Evolutionary conservation across 2,113 vertebrate species (phyloP).

Genomic region (Oreotrochilus melanogaster): DNA sequence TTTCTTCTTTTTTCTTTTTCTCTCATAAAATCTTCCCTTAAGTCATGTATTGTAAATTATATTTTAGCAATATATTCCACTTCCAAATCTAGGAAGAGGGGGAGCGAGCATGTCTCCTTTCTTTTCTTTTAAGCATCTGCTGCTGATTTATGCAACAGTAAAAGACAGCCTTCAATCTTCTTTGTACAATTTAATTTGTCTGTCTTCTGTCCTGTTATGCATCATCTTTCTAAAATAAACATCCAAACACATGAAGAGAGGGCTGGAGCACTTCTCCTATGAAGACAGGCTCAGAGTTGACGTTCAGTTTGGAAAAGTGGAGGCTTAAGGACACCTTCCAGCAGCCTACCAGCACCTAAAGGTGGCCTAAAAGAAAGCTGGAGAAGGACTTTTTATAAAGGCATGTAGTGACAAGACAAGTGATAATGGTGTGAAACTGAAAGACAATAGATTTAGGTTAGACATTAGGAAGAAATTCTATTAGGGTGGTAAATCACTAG

Average conservation of each 20-base stretch:
- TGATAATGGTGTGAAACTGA: no score
- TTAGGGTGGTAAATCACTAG: no score
- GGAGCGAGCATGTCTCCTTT: neutral
- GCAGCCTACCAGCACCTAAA: no score
- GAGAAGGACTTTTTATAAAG: no score
- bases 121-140: neutral
- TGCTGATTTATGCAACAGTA: neutral
- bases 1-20: neutral
- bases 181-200: neutral
- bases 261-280: no score
- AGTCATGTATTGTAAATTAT: neutral
- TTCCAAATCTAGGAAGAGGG: neutral
- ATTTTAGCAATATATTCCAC: neutral
- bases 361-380: no score
- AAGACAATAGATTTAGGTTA: no score
- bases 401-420: no score
- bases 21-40: neutral
- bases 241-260: neutral
- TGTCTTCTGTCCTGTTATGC: neutral
- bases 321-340: no score
- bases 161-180: neutral
- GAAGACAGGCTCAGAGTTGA: no score
- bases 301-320: no score
- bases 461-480: no score
- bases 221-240: neutral